Percentiles rank a stretch among this genome's conserved stretches.
phyloP scores from a whole-genome alignment of 2,888 invertebrate species.

The Limnephilus lunatus region DNA sequence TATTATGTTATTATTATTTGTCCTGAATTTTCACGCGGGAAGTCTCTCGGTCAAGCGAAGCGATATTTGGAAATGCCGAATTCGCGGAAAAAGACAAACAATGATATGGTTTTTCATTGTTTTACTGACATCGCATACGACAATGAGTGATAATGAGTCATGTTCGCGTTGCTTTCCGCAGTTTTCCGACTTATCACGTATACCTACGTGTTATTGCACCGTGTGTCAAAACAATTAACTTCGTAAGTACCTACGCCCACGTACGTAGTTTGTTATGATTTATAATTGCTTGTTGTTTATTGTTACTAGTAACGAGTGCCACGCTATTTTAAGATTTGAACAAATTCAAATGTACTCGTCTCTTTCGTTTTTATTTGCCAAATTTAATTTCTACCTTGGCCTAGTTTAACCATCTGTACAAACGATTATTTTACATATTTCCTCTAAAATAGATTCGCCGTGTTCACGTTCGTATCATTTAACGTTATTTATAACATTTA shows the following conservation, averaged over 20 bases:
- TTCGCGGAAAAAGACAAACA: not conserved
- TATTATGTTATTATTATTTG: not conserved
- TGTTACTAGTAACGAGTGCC: not conserved
- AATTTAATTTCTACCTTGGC: not conserved
- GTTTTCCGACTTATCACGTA: not conserved
- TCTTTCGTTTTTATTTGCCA: not conserved
- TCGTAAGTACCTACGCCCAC: not conserved
- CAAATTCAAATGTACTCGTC: not conserved
- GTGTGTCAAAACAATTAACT: not conserved
- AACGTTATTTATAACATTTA: not conserved
- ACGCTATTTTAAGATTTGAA: not conserved
- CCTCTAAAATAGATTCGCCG: not conserved
- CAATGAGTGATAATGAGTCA: not conserved
- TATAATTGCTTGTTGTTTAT: not conserved
- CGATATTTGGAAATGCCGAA: not conserved
- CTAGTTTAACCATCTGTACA: not conserved
- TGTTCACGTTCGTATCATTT: no score
- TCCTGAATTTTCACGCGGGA: not conserved
- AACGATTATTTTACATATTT: not conserved
- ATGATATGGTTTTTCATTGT: not conserved
- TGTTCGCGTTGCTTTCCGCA: not conserved
- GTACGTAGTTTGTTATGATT: not conserved
- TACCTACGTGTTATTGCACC: not conserved
- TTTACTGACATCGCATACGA: not conserved
- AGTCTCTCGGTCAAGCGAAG: not conserved